phyloP scores from a whole-genome alignment of 2,797 vertebrate genomes.

The Yasuhikotakia modesta region DNA sequence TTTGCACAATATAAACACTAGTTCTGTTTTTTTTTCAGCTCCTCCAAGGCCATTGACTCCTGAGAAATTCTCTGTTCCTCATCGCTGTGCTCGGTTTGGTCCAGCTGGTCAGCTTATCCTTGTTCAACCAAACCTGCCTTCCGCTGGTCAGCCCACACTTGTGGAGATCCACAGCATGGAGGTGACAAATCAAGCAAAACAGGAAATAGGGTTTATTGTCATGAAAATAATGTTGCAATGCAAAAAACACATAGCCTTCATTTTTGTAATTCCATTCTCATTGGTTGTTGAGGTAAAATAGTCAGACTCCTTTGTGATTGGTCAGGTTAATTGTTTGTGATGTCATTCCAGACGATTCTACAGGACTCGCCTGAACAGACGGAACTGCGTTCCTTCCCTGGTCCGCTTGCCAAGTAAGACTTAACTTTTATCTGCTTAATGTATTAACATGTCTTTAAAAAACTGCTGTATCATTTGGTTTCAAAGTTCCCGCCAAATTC shows the following conservation, averaged over 20 bases:
- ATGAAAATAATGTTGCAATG: neutral
- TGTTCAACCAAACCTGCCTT: slow-evolving; percentile 90
- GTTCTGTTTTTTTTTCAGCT: slow-evolving; percentile 64
- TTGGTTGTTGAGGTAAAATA: neutral
- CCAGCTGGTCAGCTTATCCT: slow-evolving; percentile 92
- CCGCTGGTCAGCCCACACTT: slow-evolving; percentile 94
- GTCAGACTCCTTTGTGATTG: neutral
- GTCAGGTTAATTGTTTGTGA: neutral
- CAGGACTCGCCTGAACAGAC: slow-evolving; percentile 88
- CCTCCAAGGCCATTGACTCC: slow-evolving; percentile 89
- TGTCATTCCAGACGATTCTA: slow-evolving; percentile 80
- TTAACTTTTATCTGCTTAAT: neutral
- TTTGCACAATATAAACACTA: neutral
- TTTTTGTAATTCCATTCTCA: neutral
- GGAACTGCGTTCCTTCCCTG: slow-evolving; percentile 89
- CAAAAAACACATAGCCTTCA: no score
- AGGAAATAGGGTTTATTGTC: neutral
- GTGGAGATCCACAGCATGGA: slow-evolving; percentile 95
- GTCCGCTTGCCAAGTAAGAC: slow-evolving; percentile 91
- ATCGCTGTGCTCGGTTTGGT: slow-evolving; percentile 91
- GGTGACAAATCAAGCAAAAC: slow-evolving; percentile 69
- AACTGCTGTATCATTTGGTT: slow-evolving; percentile 45
- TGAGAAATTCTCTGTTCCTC: slow-evolving; percentile 91
- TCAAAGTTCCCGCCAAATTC: slow-evolving; percentile 58
- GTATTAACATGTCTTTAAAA: slow-evolving; percentile 69